A percentile compares a stretch with the other conserved stretches of the same genome.
phyloP scores from a whole-genome alignment of 2,113 vertebrate species.

The Lampris megalopsis region DNA sequence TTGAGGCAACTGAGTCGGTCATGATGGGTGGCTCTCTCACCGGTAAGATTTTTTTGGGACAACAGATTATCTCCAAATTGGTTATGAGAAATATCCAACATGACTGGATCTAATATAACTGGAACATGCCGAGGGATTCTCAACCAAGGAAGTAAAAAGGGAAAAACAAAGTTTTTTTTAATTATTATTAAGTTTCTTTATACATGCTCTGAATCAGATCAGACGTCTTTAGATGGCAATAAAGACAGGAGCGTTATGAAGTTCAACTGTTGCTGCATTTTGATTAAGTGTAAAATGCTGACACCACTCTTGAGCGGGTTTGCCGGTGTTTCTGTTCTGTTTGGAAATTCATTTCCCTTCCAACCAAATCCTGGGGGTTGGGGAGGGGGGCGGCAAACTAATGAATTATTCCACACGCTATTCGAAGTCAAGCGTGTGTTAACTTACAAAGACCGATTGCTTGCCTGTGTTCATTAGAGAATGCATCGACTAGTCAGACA shows the following conservation, averaged over 20 bases:
- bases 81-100: not conserved
- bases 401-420: slow-evolving; percentile 34
- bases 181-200: not conserved
- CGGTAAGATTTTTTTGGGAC: not conserved
- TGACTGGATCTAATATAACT: slow-evolving; percentile 11
- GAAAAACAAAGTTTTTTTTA: not conserved
- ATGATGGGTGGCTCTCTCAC: not conserved
- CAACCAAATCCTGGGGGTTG: not conserved
- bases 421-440: slow-evolving; percentile 26
- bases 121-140: not conserved
- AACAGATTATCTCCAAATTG: not conserved
- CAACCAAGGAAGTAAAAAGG: not conserved
- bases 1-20: not conserved
- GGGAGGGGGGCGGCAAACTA: not conserved
- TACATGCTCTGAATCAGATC: not conserved
- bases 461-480: slow-evolving; percentile 15
- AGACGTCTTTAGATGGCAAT: not conserved
- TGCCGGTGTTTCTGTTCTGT: not conserved
- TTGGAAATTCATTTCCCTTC: slow-evolving; percentile 21
- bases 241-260: not conserved
- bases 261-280: not conserved
- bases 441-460: slow-evolving; percentile 29
- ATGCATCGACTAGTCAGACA: not conserved
- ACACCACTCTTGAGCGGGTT: not conserved
- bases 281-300: not conserved